A percentile compares a stretch with the other conserved stretches of the same genome.
phyloP scores from a whole-genome alignment of 2,888 invertebrate species.

The Entomobrya proxima region DNA sequence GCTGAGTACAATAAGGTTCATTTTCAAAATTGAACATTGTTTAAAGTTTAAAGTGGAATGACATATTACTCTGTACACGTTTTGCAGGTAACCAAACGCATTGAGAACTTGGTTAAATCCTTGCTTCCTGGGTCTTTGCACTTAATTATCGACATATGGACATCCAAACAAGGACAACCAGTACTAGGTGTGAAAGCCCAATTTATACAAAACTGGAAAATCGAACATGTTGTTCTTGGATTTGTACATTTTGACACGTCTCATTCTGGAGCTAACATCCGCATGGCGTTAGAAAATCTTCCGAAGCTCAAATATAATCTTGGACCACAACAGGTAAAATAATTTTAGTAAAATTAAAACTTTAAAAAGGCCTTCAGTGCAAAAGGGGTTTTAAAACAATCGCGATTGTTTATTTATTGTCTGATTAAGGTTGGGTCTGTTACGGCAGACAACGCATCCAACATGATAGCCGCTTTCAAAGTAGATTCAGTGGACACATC shows the following conservation, averaged over 20 bases:
- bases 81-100: too few species aligned
- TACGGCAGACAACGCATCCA: not conserved
- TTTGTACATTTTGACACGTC: not conserved
- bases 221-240: not conserved
- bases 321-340: not conserved
- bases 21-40: too few species aligned
- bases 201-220: not conserved
- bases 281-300: not conserved
- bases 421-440: not conserved
- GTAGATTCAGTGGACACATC: not conserved
- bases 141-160: conserved; percentile 11
- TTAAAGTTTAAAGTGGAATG: too few species aligned
- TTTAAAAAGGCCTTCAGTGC: too few species aligned
- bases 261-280: not conserved
- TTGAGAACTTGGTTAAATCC: too few species aligned
- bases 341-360: not conserved
- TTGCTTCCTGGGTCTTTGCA: not conserved
- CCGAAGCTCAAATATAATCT: not conserved
- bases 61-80: too few species aligned
- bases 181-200: not conserved
- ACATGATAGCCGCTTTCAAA: conserved; percentile 8
- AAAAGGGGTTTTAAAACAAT: not conserved
- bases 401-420: not conserved
- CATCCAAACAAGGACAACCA: not conserved
- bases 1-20: not conserved